Conservation (phyloP, 1,140 invertebrate species). For the Mycetomoellerius zeteki region DNA sequence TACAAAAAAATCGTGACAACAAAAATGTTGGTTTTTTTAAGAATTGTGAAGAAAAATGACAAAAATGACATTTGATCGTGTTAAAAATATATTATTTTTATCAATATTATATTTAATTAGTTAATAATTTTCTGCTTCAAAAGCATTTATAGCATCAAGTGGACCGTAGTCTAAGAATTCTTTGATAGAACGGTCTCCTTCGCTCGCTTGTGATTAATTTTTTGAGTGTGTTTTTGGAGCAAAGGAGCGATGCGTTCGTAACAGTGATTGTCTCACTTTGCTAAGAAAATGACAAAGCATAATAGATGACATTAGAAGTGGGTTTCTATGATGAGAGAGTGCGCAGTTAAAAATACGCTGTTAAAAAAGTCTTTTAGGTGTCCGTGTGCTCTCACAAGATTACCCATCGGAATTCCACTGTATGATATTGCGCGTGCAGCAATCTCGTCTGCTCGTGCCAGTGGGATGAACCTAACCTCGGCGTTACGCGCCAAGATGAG, state of each 20-base stretch:
- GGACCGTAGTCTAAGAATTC: no score
- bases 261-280: not conserved
- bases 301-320: not conserved
- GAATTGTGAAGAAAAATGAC: no score
- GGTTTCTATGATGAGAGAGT: not conserved
- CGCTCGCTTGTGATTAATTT: no score
- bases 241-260: not conserved
- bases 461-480: conserved; percentile 26
- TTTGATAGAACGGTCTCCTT: no score
- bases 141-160: no score
- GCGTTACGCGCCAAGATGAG: not conserved
- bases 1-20: no score
- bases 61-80: no score
- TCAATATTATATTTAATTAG: no score
- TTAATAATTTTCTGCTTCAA: no score
- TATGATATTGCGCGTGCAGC: conserved; percentile 42
- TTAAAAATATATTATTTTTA: no score
- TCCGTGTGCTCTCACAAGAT: not conserved
- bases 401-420: conserved; percentile 44
- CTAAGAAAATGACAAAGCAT: not conserved
- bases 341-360: conserved; percentile 40
- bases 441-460: conserved; percentile 29
- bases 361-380: conserved; percentile 46
- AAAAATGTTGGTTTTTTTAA: no score
- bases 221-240: no score